A percentile compares a stretch with the other conserved stretches of the same genome.
These are phyloP conservation scores for Oreochromis niloticus DNA, from an alignment of 2,113 vertebrate species.

Conservation along the genomic window DNA sequence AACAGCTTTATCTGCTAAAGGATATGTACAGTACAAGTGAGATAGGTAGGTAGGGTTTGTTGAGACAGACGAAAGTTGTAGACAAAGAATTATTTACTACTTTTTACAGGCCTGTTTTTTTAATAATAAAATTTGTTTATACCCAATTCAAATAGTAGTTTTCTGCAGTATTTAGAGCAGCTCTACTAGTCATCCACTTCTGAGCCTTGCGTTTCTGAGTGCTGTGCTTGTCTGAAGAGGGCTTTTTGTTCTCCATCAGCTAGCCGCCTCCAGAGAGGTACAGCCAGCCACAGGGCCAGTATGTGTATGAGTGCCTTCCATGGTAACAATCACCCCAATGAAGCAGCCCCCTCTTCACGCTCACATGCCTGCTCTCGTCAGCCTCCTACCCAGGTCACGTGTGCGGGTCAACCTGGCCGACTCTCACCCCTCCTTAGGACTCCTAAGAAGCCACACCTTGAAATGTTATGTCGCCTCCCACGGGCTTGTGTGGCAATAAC, in stretches of 20 bases:
- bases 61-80: not conserved
- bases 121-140: not conserved
- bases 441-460: constrained; percentile 18
- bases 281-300: constrained; percentile 11
- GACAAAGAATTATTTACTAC: not conserved
- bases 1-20: not conserved
- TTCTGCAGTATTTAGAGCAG: not conserved
- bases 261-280: constrained; percentile 50
- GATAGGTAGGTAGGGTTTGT: not conserved
- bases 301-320: not conserved
- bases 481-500: not conserved
- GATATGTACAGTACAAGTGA: not conserved
- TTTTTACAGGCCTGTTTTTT: not conserved
- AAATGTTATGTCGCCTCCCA: not conserved
- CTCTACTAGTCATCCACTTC: constrained; percentile 23
- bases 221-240: constrained; percentile 31
- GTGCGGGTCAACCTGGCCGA: constrained; percentile 21
- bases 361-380: constrained; percentile 62
- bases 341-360: constrained; percentile 18
- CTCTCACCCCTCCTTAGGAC: not conserved
- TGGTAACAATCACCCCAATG: constrained; percentile 54
- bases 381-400: constrained; percentile 57
- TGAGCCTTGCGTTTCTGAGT: constrained; percentile 42
- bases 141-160: not conserved
- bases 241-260: constrained; percentile 53